Base-by-base conservation (phyloP, 2,113 vertebrate species). In the Polypterus bichir region DNA sequence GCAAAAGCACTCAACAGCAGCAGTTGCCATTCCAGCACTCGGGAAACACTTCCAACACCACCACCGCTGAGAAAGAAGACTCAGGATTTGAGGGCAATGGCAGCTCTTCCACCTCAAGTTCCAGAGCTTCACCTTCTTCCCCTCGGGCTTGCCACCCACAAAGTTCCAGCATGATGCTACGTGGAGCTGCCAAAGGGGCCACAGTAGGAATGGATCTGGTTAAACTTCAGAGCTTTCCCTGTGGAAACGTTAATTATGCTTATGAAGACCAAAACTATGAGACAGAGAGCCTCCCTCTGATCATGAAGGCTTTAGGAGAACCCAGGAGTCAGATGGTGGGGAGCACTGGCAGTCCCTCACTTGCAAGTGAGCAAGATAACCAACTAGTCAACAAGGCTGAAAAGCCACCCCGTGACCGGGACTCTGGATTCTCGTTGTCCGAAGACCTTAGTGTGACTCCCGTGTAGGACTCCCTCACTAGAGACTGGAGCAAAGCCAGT, bases 181-280 rank as follows among this genome's bases (percentile, higher is more conserved):
- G 62, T 52, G 83, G 78, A 68, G 59, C 46, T 44, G 11, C 67
- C 51, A 70, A 74, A 5, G 63, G 65, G 4, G 10, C 54, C 6
- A 49, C 60, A 4, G 63, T 60, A 10, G 79, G 79, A 3, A 75
- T 82, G 57, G 86, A 88, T 73, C 80, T 89, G 72, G 87, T 84
- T 10, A 94, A 91, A 70, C 86, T 91, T 5, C 92, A 91, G 72
- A 87, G 72, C 64, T 93, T 93, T 68, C 88, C 92, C 4, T 91
- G 88, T 3, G 88, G 90, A 61, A 92, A 91, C 7, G 86, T 93
- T 63, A 95, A 93, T 77, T 93, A 91, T 8, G 89, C 90, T 62
- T 95, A 88, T 0, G 87, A 92, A 7, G 88, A 83, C 69, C 81
- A 80, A 52, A 83, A 74, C 71, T 81, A 78, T 46, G 83, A 83